A percentile compares a stretch with the other conserved stretches of the same genome.
Evolutionary conservation across 1,140 invertebrate species (phyloP).

Genomic region (Penaeus indicus): DNA sequence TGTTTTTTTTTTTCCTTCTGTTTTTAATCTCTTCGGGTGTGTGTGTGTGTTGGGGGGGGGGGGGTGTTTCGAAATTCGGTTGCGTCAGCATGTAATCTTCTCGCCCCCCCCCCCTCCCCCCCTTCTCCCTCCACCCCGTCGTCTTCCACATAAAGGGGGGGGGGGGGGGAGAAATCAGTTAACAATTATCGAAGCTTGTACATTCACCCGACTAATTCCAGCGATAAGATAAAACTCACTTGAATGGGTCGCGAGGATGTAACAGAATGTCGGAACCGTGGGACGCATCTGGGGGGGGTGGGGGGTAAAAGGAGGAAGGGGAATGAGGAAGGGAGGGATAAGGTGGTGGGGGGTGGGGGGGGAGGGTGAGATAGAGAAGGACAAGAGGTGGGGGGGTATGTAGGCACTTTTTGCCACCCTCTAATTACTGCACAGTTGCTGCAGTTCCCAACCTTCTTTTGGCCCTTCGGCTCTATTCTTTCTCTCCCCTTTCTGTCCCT

Average conservation of each 20-base stretch:
- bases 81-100: no score
- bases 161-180: slow-evolving; percentile 5
- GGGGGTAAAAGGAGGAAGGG: neutral
- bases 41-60: no score
- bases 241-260: no score
- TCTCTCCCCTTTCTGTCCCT: neutral
- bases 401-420: slow-evolving; percentile 41
- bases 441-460: slow-evolving; percentile 35
- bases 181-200: no score
- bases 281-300: neutral
- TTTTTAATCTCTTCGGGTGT: no score
- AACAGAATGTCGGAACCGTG: neutral
- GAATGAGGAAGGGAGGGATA: neutral
- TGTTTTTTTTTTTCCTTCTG: neutral
- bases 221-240: no score
- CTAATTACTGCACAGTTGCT: slow-evolving; percentile 54
- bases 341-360: slow-evolving; percentile 17
- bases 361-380: slow-evolving; percentile 2
- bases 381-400: slow-evolving; percentile 5
- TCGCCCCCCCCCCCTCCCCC: neutral
- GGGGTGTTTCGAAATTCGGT: no score
- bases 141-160: neutral
- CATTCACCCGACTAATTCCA: no score
- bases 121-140: neutral
- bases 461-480: neutral